A percentile compares a stretch with the other conserved stretches of the same genome.
These are phyloP conservation scores for Epistrophella euchroma DNA, from an alignment of 2,888 invertebrate genomes.

Conservation along the genomic window DNA sequence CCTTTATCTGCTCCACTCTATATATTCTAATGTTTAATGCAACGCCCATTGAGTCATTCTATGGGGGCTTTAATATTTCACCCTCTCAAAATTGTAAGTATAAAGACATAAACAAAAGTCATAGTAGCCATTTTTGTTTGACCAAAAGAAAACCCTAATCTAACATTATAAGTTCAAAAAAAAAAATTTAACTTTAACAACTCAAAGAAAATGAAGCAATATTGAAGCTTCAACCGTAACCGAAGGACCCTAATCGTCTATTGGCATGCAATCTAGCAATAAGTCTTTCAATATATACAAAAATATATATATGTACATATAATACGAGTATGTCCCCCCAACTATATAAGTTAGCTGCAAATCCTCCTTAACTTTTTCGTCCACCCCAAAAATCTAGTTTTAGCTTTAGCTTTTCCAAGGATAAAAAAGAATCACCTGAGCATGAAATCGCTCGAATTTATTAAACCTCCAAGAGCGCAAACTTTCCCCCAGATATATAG, in stretches of 20 bases:
- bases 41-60: conserved; percentile 1
- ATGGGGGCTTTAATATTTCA: neutral
- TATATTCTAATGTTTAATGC: neutral
- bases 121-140: conserved; percentile 70
- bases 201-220: conserved; percentile 68
- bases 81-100: neutral
- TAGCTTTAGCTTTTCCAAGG: conserved; percentile 59
- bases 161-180: conserved; percentile 16
- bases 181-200: conserved; percentile 70
- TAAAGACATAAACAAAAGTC: conserved; percentile 61
- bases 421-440: conserved; percentile 63
- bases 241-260: conserved; percentile 78
- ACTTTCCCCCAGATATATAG: neutral
- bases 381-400: conserved; percentile 53
- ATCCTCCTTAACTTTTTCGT: neutral
- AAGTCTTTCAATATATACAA: conserved; percentile 78
- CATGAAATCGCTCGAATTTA: conserved; percentile 69
- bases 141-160: conserved; percentile 36
- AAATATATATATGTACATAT: neutral
- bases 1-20: neutral
- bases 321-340: neutral
- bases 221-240: conserved; percentile 74
- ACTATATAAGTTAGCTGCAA: neutral
- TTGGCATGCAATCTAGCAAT: conserved; percentile 82
- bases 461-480: conserved; percentile 35